A percentile compares a stretch with the other conserved stretches of the same genome.
Conservation (phyloP, 2,797 vertebrate species). For the Setipinna tenuifilis region DNA sequence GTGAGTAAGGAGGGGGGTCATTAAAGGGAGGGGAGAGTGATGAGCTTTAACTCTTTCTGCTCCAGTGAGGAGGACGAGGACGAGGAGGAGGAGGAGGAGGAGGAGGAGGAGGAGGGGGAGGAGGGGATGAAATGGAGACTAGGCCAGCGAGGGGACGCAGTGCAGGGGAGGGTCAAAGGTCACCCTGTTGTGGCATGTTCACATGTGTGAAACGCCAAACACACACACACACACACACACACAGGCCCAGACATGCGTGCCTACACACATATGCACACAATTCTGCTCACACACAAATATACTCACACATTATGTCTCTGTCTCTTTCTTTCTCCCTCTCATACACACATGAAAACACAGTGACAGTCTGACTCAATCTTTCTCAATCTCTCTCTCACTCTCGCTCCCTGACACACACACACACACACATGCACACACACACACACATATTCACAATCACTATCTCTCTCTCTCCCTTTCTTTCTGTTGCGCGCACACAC, state of each 20-base stretch:
- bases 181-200: background rate
- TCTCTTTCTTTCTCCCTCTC: no score
- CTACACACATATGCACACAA: background rate
- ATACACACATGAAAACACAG: no score
- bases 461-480: no score
- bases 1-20: slow-evolving; percentile 53
- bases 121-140: slow-evolving; percentile 6
- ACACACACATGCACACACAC: no score
- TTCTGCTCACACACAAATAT: no score
- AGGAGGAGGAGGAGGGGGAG: slow-evolving; percentile 63
- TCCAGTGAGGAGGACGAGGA: slow-evolving; percentile 42
- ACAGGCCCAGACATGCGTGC: background rate
- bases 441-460: no score
- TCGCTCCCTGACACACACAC: no score
- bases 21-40: slow-evolving; percentile 48
- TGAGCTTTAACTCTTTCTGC: slow-evolving; percentile 70
- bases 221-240: background rate
- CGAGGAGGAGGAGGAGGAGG: slow-evolving; percentile 57
- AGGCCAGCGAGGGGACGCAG: background rate
- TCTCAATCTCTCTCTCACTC: no score
- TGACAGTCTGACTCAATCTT: no score
- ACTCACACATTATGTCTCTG: no score
- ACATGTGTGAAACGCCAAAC: background rate
- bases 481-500: background rate
- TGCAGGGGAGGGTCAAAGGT: background rate